A percentile compares a stretch with the other conserved stretches of the same genome.
Conservation (phyloP, 1,140 invertebrate genomes). For the Harpegnathos saltator region DNA sequence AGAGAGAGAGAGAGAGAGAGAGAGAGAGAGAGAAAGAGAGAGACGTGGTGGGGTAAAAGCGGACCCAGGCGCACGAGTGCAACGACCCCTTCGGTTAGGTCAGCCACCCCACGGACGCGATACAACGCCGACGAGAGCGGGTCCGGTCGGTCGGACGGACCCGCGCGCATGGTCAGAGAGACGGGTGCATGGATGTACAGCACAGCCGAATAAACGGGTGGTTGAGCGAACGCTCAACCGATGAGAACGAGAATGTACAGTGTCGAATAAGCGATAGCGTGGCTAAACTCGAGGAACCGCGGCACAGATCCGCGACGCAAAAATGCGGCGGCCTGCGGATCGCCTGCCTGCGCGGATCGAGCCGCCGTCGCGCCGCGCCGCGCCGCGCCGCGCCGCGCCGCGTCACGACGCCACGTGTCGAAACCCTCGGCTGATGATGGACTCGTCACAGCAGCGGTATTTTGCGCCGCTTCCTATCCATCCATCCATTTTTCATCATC, state of each 20-base stretch:
- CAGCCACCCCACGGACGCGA: constrained; percentile 82
- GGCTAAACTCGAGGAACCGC: constrained; percentile 69
- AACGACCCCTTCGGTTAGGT: constrained; percentile 84
- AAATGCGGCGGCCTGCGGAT: too few relatives aligned
- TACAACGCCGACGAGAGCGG: constrained; percentile 52
- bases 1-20: constrained; percentile 74
- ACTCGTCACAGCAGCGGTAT: too few relatives aligned
- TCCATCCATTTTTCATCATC: too few relatives aligned
- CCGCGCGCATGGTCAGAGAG: constrained; percentile 40
- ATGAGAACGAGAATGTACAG: constrained; percentile 62
- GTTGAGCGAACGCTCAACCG: constrained; percentile 66
- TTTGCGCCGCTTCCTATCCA: too few relatives aligned
- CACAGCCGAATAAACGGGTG: constrained; percentile 62
- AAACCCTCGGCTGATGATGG: too few relatives aligned
- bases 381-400: too few relatives aligned
- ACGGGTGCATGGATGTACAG: constrained; percentile 28
- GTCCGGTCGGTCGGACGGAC: constrained; percentile 67
- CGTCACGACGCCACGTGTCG: too few relatives aligned
- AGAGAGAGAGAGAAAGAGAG: constrained; percentile 67
- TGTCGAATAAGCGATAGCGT: constrained; percentile 58
- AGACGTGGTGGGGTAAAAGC: constrained; percentile 79
- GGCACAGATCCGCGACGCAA: too few relatives aligned
- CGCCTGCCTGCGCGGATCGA: too few relatives aligned
- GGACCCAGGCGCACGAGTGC: constrained; percentile 81
- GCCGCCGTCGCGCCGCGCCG: too few relatives aligned